phyloP scores from a whole-genome alignment of 2,888 invertebrate genomes.

The Neelides folsomi region DNA sequence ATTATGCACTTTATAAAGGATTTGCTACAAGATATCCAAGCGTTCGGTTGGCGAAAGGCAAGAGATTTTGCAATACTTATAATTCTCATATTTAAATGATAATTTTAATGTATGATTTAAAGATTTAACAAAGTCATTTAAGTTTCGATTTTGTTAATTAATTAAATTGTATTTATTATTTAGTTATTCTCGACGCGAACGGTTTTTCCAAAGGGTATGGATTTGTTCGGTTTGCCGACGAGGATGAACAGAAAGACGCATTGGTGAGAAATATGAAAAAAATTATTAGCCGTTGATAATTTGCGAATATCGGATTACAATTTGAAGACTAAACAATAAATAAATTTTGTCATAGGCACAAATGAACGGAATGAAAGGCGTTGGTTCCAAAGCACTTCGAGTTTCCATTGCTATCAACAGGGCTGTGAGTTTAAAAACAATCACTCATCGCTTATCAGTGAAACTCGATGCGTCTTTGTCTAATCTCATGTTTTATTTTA shows the following conservation, averaged over 20 bases:
- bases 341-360: background rate
- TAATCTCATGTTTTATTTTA: too few relatives aligned
- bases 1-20: conserved; percentile 78
- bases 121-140: background rate
- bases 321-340: too few relatives aligned
- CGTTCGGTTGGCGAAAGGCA: conserved; percentile 81
- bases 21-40: conserved; percentile 84
- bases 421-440: conserved; percentile 7
- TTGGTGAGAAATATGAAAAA: conserved; percentile 45
- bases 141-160: background rate
- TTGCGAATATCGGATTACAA: too few relatives aligned
- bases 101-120: conserved; percentile 5
- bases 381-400: conserved; percentile 40
- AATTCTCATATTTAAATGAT: background rate
- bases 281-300: too few relatives aligned
- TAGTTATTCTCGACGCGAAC: conserved; percentile 75
- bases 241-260: conserved; percentile 85
- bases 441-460: too few relatives aligned
- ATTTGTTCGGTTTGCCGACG: conserved; percentile 84
- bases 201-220: conserved; percentile 93
- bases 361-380: conserved; percentile 29
- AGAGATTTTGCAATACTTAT: background rate
- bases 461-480: too few relatives aligned
- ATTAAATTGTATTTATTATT: conserved; percentile 9
- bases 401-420: conserved; percentile 37